These are phyloP conservation scores for Acromyrmex charruanus DNA, from an alignment of 1,140 invertebrate species.

Conservation along the genomic window DNA sequence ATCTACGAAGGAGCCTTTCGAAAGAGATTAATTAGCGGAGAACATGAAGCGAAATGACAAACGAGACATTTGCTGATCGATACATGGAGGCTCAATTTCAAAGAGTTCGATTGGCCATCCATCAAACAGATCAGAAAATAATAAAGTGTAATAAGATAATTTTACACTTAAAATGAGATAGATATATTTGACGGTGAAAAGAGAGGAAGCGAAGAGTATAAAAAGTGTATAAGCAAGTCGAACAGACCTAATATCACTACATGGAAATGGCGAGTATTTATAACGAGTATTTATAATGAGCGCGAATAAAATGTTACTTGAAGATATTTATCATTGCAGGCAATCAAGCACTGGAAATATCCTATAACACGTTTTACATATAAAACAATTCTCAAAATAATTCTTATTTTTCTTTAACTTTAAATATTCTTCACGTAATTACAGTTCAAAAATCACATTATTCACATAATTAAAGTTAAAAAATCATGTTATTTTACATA, in stretches of 20 bases:
- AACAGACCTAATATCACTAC: not conserved
- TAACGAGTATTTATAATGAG: conserved; percentile 3
- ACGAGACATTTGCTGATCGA: not conserved
- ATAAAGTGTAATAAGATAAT: conserved; percentile 6
- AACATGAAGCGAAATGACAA: conserved; percentile 19
- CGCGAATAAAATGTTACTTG: not conserved
- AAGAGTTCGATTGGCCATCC: conserved; percentile 26
- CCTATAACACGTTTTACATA: not conserved
- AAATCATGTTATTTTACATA: not conserved
- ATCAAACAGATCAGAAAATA: conserved; percentile 6
- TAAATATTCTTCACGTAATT: not conserved
- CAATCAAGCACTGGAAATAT: not conserved
- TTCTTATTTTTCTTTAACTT: not conserved
- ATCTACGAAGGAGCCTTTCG: not conserved
- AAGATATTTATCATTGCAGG: not conserved
- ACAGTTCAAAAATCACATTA: not conserved
- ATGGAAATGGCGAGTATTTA: not conserved
- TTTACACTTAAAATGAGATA: too few relatives aligned
- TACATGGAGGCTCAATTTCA: not conserved
- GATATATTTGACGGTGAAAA: too few relatives aligned
- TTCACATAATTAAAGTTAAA: not conserved
- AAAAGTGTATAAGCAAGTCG: too few relatives aligned
- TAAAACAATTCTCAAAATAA: not conserved
- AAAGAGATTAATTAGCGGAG: conserved; percentile 27
- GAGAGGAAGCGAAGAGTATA: too few relatives aligned